Percentiles rank a stretch among this genome's conserved stretches.
Conservation (phyloP, 2,797 vertebrate genomes). For the Oophaga sylvatica region DNA sequence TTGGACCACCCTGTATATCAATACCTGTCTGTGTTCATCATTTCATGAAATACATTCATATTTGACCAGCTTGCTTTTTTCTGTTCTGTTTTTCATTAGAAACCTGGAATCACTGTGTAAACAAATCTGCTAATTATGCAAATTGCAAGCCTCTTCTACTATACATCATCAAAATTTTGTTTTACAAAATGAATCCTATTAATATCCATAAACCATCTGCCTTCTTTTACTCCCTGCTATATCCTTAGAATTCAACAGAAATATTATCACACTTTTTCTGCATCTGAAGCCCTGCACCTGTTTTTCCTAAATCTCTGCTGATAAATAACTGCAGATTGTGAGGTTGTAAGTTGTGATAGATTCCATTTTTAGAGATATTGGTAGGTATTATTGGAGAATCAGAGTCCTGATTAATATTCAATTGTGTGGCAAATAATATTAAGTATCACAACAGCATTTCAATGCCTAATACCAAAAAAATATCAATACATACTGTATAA, state of each 20-base stretch:
- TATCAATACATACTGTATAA: neutral
- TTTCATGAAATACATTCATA: too few species aligned
- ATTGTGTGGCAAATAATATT: neutral
- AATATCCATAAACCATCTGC: neutral
- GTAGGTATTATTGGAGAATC: neutral
- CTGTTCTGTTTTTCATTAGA: neutral
- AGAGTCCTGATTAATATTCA: neutral
- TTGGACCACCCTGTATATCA: too few species aligned
- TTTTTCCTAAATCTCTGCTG: neutral
- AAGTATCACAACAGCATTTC: neutral
- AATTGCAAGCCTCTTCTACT: neutral
- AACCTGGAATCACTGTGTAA: neutral
- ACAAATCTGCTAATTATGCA: neutral
- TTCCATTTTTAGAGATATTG: neutral
- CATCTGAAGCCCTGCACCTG: neutral
- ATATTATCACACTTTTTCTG: neutral
- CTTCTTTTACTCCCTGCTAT: neutral
- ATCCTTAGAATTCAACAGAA: neutral
- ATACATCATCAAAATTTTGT: neutral
- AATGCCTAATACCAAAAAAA: neutral
- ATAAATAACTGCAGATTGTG: constrained; percentile 10
- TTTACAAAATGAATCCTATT: too few species aligned
- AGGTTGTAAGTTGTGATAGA: neutral
- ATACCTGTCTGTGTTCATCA: too few species aligned
- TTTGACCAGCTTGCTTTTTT: too few species aligned